Percentiles rank a stretch among this genome's conserved stretches.
Evolutionary conservation across 1,140 invertebrate species (phyloP).

Genomic region (Argopecten irradians): DNA sequence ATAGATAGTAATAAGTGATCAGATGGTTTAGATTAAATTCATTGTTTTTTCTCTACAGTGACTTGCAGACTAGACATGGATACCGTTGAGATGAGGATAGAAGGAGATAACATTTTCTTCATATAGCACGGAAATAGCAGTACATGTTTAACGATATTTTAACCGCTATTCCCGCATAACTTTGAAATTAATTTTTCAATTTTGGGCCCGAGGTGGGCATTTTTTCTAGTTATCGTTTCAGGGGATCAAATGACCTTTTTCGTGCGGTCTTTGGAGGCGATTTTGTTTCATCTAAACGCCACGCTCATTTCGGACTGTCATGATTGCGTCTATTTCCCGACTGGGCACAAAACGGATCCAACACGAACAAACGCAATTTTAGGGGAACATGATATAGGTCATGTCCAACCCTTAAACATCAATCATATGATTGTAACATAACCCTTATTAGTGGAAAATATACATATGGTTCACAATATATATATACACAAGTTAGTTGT

Average conservation of each 20-base stretch:
- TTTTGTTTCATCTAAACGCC: not conserved
- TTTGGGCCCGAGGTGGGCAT: not conserved
- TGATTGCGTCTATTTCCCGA: slow-evolving; percentile 3
- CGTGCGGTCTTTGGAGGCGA: not conserved
- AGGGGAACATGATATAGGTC: not conserved
- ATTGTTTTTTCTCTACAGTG: not conserved
- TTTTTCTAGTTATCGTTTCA: slow-evolving; percentile 12
- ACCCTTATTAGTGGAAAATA: not conserved
- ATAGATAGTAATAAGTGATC: not conserved
- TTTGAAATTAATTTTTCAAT: not conserved
- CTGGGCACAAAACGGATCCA: not conserved
- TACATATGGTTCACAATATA: no score
- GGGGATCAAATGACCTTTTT: not conserved
- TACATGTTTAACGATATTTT: not conserved
- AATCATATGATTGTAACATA: not conserved
- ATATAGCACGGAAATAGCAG: not conserved
- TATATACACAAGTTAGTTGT: no score
- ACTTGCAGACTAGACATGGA: not conserved
- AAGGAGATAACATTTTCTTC: not conserved
- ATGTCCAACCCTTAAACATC: not conserved
- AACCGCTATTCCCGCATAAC: slow-evolving; percentile 2
- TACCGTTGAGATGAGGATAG: no score
- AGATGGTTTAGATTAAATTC: not conserved
- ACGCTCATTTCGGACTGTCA: not conserved
- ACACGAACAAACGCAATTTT: not conserved